phyloP scores from a whole-genome alignment of 1,140 invertebrate genomes.

The Lasaia peninsularis region DNA sequence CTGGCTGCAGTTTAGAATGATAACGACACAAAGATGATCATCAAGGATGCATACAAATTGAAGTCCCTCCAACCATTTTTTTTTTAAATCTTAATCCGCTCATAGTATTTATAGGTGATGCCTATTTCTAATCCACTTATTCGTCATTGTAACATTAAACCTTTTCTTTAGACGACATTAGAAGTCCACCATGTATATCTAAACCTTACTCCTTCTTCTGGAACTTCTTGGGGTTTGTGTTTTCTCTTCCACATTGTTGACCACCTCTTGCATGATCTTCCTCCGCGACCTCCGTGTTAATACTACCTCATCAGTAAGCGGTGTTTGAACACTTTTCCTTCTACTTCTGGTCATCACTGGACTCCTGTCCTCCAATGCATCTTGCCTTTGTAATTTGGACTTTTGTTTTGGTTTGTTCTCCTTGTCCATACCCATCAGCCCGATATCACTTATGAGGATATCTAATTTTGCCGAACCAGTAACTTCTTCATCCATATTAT shows the following conservation, averaged over 20 bases:
- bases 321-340: conserved; percentile 34
- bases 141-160: no score
- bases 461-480: conserved; percentile 20
- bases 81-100: no score
- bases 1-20: no score
- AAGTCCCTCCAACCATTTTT: no score
- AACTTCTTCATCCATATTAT: conserved; percentile 2
- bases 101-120: no score
- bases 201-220: conserved; percentile 27
- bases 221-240: conserved; percentile 20
- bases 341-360: conserved; percentile 46
- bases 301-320: conserved; percentile 8
- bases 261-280: conserved; percentile 22
- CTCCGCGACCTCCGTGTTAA: conserved; percentile 13
- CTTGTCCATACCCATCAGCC: conserved; percentile 30
- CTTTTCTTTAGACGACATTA: no score
- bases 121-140: no score
- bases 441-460: conserved; percentile 20
- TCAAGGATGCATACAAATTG: no score
- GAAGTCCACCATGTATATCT: neutral
- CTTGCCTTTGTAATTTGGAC: conserved; percentile 34
- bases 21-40: no score
- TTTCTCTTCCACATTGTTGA: conserved; percentile 19
- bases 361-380: conserved; percentile 38
- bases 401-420: conserved; percentile 36